Conservation (phyloP, 2,797 vertebrate genomes). For the Pangasius macronema region DNA sequence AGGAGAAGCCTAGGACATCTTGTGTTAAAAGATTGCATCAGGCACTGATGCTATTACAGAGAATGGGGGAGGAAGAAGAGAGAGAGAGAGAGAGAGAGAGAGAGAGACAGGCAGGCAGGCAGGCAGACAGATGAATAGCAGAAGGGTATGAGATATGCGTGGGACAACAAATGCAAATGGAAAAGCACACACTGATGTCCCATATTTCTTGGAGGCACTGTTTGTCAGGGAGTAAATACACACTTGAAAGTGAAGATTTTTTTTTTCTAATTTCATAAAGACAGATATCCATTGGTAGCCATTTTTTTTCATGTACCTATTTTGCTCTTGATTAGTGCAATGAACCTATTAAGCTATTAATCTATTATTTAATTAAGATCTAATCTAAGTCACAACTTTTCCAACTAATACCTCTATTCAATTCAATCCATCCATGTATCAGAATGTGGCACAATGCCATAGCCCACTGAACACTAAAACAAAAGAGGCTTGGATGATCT, state of each 20-base stretch:
- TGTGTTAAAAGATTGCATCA: slow-evolving; percentile 75
- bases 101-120: slow-evolving; percentile 24
- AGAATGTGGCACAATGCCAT: slow-evolving; percentile 31
- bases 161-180: slow-evolving; percentile 17
- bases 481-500: slow-evolving; percentile 41
- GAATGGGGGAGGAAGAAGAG: slow-evolving; percentile 35
- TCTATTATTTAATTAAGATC: not conserved
- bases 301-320: not conserved
- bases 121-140: slow-evolving; percentile 28
- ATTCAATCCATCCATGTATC: slow-evolving; percentile 1
- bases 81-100: slow-evolving; percentile 49
- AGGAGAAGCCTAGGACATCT: slow-evolving; percentile 66
- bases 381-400: not conserved
- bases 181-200: not conserved
- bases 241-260: not conserved
- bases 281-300: not conserved
- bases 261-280: not conserved
- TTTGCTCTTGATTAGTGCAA: not conserved
- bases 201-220: slow-evolving; percentile 8
- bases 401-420: not conserved
- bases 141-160: not conserved
- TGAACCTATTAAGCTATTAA: not conserved
- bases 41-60: slow-evolving; percentile 71
- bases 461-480: slow-evolving; percentile 35
- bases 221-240: not conserved